Conservation (phyloP, 2,888 invertebrate species). For the Catocala nupta region DNA sequence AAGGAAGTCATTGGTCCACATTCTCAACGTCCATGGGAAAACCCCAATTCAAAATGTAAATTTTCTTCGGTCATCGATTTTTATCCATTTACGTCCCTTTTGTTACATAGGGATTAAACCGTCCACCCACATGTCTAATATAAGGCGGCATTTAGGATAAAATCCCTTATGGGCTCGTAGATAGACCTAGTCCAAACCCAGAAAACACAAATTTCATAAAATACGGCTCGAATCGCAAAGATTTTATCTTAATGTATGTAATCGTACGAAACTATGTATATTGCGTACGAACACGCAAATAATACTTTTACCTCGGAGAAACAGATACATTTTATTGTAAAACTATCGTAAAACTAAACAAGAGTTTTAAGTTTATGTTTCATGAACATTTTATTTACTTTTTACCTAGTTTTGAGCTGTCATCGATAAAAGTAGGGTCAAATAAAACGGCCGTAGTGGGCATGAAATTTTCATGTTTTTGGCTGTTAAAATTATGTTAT, state of each 20-base stretch:
- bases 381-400: too few species aligned
- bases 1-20: too few species aligned
- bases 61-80: too few species aligned
- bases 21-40: too few species aligned
- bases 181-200: conserved; percentile 8
- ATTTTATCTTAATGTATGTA: conserved; percentile 39
- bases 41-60: too few species aligned
- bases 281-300: conserved; percentile 15
- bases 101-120: neutral
- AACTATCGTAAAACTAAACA: conserved; percentile 28
- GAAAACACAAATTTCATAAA: conserved; percentile 47
- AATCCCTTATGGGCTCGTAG: conserved; percentile 9
- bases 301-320: neutral
- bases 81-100: too few species aligned
- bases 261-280: conserved; percentile 32
- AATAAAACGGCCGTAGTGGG: neutral
- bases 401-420: conserved; percentile 10
- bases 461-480: neutral
- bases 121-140: too few species aligned
- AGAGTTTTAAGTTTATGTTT: conserved; percentile 33
- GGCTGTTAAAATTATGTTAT: neutral
- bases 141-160: conserved; percentile 10
- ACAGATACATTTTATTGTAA: conserved; percentile 27
- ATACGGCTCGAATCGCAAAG: conserved; percentile 27
- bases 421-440: conserved; percentile 13